These are phyloP conservation scores for Callyntrura guangdongensis DNA, from an alignment of 2,888 invertebrate genomes.

Conservation along the genomic window DNA sequence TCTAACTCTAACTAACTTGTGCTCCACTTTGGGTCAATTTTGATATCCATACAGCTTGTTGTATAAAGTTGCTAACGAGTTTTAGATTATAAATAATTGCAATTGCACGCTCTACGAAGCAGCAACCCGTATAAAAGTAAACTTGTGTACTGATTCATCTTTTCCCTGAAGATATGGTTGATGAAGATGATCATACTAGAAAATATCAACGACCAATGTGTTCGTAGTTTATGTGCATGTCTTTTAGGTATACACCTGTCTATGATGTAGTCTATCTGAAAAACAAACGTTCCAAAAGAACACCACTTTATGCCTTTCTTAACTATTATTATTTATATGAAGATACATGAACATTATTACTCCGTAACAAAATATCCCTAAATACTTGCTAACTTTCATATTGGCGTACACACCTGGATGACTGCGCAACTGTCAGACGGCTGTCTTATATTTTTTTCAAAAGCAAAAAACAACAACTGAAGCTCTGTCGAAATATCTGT, in stretches of 20 bases:
- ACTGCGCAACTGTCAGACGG: not conserved
- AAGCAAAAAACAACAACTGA: too few species aligned
- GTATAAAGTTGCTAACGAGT: conserved; percentile 46
- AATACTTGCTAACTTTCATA: too few species aligned
- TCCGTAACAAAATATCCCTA: too few species aligned
- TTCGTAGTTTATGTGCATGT: too few species aligned
- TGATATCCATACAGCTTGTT: not conserved
- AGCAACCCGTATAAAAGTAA: not conserved
- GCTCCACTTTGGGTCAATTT: not conserved
- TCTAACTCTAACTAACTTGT: not conserved
- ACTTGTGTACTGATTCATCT: not conserved
- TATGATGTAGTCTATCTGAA: too few species aligned
- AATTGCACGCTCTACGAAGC: conserved; percentile 45
- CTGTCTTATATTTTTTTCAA: too few species aligned
- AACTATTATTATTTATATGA: not conserved
- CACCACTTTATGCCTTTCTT: too few species aligned
- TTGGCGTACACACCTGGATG: too few species aligned
- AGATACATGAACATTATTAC: not conserved
- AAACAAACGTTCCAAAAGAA: too few species aligned
- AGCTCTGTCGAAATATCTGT: too few species aligned
- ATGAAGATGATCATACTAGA: not conserved
- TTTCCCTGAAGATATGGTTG: not conserved
- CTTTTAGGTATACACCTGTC: not conserved
- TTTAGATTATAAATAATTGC: conserved; percentile 56
- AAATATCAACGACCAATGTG: too few species aligned